phyloP scores from a whole-genome alignment of 23 tunicate species.

The Ascidia mentula region DNA sequence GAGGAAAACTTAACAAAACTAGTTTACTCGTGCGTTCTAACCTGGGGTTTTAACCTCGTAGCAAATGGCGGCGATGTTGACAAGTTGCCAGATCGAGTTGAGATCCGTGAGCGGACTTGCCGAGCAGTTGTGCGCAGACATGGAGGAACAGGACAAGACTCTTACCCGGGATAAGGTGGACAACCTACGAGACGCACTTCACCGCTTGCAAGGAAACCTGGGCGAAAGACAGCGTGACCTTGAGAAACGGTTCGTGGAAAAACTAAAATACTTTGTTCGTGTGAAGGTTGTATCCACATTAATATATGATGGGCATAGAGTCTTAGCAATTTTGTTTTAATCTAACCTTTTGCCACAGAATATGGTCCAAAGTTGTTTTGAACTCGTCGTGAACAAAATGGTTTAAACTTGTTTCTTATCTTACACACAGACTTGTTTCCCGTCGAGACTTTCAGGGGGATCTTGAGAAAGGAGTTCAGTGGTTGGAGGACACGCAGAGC shows the following conservation, averaged over 20 bases:
- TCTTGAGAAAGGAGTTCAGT: constrained; percentile 77
- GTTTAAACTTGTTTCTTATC: neutral
- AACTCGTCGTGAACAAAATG: neutral
- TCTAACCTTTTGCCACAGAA: neutral
- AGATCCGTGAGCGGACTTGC: constrained; percentile 68
- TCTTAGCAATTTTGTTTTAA: neutral
- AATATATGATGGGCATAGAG: neutral
- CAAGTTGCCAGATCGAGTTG: constrained; percentile 62
- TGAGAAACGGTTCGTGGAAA: constrained; percentile 68
- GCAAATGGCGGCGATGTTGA: constrained; percentile 85
- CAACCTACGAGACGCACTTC: constrained; percentile 49
- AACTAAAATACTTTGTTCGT: too few relatives aligned
- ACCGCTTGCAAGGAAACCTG: constrained; percentile 48
- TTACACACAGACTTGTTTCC: constrained; percentile 57
- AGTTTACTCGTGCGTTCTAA: too few relatives aligned
- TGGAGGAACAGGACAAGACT: constrained; percentile 62
- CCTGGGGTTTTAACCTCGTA: constrained; percentile 4
- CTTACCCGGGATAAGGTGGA: constrained; percentile 75
- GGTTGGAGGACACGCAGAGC: constrained; percentile 75
- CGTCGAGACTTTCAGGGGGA: constrained; percentile 82
- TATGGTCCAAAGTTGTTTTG: neutral
- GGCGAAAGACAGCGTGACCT: constrained; percentile 75
- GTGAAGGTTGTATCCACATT: too few relatives aligned
- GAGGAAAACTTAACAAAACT: too few relatives aligned
- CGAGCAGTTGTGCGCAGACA: constrained; percentile 79